Base-by-base conservation (phyloP, 2,888 invertebrate species). In the Eremobia ochroleuca region DNA sequence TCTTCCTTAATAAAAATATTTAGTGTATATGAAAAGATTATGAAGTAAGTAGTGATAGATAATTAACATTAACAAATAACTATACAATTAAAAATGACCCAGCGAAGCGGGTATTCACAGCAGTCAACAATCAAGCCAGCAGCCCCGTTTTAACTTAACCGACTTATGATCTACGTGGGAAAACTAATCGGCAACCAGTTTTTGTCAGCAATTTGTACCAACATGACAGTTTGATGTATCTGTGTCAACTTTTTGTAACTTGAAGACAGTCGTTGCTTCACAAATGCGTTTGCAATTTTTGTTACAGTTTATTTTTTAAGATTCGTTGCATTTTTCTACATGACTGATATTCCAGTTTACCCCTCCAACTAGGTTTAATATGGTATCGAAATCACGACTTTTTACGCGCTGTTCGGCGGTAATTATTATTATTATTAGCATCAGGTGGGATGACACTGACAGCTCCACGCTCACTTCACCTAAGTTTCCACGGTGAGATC, bases 91-190 rank as follows among this genome's bases (percentile, higher is more conserved):
- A n/a, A n/a, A n/a, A n/a, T n/a, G n/a, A n/a, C n/a, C n/a, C n/a
- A n/a, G n/a, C n/a, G n/a, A n/a, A n/a, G n/a, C n/a, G n/a, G n/a
- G n/a, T n/a, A n/a, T n/a, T n/a, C n/a, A n/a, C n/a, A n/a, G n/a
- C n/a, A n/a, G n/a, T n/a, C n/a, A n/a, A n/a, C n/a, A n/a, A n/a
- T n/a, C n/a, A n/a, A n/a, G n/a, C n/a, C 87, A 85, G 58, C 37
- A 62, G 43, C 52, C 64, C 61, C 61, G 65, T 65, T 81, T 76
- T n/a, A 82, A 61, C 74, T 43, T 61, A 77, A 78, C 76, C 66
- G 55, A 62, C 73, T 72, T 67, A 74, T 76, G 58, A 81, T 70
- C 52, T 75, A 73, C 78, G 85, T 85, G 85, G 70, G 87, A 85
- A 79, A 80, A 65, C 34, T 28, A 73, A 82, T 81, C 58, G 28